A percentile compares a stretch with the other conserved stretches of the same genome.
Conservation (phyloP, 2,888 invertebrate species). For the Mythimna vitellina region DNA sequence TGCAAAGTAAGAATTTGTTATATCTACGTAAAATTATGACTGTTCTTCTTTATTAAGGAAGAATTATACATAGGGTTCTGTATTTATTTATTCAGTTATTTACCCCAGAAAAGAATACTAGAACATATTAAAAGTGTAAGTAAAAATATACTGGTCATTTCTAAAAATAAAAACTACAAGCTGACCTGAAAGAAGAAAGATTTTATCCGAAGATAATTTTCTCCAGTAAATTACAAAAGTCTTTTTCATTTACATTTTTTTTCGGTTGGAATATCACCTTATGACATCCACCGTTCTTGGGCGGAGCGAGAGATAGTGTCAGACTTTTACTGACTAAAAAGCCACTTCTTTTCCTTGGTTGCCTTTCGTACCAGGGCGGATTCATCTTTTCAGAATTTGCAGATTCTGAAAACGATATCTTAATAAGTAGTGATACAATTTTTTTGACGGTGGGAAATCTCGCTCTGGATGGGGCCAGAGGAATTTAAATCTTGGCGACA, state of each 20-base stretch:
- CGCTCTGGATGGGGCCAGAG: too few species aligned
- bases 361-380: too few species aligned
- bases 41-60: neutral
- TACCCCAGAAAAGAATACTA: neutral
- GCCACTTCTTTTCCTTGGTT: too few species aligned
- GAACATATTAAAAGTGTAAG: slow-evolving; percentile 1
- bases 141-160: slow-evolving; percentile 8
- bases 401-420: slow-evolving; percentile 9
- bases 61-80: too few species aligned
- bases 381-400: too few species aligned
- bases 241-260: too few species aligned
- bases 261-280: too few species aligned
- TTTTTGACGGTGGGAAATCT: too few species aligned
- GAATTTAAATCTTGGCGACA: too few species aligned
- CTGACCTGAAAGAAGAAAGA: neutral
- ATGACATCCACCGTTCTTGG: too few species aligned
- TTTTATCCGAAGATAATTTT: slow-evolving; percentile 23
- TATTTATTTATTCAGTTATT: neutral
- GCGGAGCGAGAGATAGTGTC: too few species aligned
- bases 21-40: neutral
- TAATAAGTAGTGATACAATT: neutral
- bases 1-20: neutral
- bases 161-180: slow-evolving; percentile 4
- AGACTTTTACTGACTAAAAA: too few species aligned
- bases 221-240: neutral